These are phyloP conservation scores for Lagria hirta DNA, from an alignment of 2,888 invertebrate species.

Conservation along the genomic window DNA sequence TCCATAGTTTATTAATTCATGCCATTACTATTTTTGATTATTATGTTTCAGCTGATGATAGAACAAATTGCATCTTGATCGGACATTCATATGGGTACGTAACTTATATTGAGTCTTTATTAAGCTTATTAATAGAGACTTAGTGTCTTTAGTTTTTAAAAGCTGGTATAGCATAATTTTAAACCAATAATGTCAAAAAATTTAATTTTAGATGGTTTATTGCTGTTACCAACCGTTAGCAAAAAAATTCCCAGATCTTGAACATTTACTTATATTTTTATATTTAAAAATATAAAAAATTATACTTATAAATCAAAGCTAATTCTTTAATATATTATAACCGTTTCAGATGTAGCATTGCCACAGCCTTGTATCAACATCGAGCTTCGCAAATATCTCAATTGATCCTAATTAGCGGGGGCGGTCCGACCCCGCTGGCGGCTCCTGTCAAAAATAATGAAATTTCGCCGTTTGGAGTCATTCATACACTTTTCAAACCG, in stretches of 20 bases:
- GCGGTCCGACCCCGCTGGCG: slow-evolving; percentile 67
- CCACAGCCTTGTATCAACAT: slow-evolving; percentile 61
- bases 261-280: too few relatives aligned
- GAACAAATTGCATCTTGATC: slow-evolving; percentile 60
- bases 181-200: slow-evolving; percentile 7
- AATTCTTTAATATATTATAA: too few relatives aligned
- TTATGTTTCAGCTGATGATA: slow-evolving; percentile 57
- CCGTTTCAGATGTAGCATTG: slow-evolving; percentile 64
- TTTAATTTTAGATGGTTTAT: too few relatives aligned
- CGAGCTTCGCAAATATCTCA: slow-evolving; percentile 61
- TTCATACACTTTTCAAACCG: slow-evolving; percentile 59
- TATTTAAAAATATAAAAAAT: too few relatives aligned
- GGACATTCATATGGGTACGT: slow-evolving; percentile 71
- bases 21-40: slow-evolving; percentile 62
- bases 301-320: too few relatives aligned
- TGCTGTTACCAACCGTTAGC: too few relatives aligned
- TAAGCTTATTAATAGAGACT: slow-evolving; percentile 70
- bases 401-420: slow-evolving; percentile 66
- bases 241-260: too few relatives aligned
- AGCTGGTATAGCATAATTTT: neutral
- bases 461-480: slow-evolving; percentile 55
- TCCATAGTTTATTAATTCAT: slow-evolving; percentile 62
- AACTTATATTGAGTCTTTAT: slow-evolving; percentile 60
- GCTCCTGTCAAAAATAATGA: slow-evolving; percentile 58
- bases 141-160: slow-evolving; percentile 7